These are phyloP conservation scores for Zophobas atratus DNA, from an alignment of 1,140 invertebrate genomes.

Conservation along the genomic window DNA sequence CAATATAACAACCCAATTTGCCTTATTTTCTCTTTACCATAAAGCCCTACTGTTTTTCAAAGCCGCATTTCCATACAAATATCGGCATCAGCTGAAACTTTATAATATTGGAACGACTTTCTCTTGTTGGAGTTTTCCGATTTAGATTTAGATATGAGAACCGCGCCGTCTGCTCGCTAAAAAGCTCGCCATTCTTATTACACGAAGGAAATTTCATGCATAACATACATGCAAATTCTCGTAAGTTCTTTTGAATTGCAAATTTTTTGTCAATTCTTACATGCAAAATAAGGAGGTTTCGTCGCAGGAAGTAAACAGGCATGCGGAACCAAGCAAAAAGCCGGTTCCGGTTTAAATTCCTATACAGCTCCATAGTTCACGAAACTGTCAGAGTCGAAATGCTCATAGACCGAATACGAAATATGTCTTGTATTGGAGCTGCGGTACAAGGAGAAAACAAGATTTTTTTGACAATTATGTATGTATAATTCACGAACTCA, in stretches of 20 bases:
- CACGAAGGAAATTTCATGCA: conserved; percentile 35
- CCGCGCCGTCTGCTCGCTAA: conserved; percentile 22
- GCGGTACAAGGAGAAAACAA: too few relatives aligned
- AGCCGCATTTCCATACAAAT: conserved; percentile 3
- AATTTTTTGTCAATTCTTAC: conserved; percentile 47
- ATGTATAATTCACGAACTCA: too few relatives aligned
- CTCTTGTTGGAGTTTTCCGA: conserved; percentile 9
- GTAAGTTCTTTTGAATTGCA: conserved; percentile 46
- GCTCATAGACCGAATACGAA: conserved; percentile 30
- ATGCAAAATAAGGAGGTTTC: conserved; percentile 48
- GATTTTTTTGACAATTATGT: too few relatives aligned
- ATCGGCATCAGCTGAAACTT: background rate
- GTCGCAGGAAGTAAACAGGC: conserved; percentile 46
- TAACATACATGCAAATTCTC: conserved; percentile 38
- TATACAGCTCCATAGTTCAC: background rate
- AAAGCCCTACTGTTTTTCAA: too few relatives aligned
- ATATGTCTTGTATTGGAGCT: conserved; percentile 5
- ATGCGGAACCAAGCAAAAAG: conserved; percentile 33
- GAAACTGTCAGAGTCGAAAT: conserved; percentile 4
- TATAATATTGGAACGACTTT: conserved; percentile 8
- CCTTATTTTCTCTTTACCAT: too few relatives aligned
- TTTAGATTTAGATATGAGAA: conserved; percentile 28
- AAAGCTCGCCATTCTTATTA: conserved; percentile 27
- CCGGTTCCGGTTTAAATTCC: conserved; percentile 34
- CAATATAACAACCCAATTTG: too few relatives aligned